Evolutionary conservation across 2,113 vertebrate species (phyloP).

Genomic region (Sphyrna mokarran): DNA sequence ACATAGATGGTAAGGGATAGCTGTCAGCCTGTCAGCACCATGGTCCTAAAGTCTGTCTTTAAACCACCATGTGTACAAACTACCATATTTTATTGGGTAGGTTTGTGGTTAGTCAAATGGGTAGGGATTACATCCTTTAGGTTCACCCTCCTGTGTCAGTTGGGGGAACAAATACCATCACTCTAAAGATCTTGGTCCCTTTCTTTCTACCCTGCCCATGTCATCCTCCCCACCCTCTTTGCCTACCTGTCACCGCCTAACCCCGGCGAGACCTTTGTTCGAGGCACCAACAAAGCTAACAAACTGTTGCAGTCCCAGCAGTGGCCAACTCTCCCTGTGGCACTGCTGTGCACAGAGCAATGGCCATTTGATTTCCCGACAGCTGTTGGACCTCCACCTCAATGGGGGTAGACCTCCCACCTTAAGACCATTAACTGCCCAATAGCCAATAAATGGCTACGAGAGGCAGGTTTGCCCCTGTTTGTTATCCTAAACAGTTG

Average conservation of each 20-base stretch:
- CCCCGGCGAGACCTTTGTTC: not conserved
- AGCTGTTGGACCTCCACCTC: not conserved
- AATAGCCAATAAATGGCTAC: not conserved
- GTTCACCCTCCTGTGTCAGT: no score
- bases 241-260: not conserved
- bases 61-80: no score
- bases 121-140: not conserved
- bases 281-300: not conserved
- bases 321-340: not conserved
- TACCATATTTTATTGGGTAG: no score
- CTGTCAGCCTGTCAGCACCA: no score
- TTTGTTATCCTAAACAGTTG: no score
- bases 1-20: no score
- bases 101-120: no score
- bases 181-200: not conserved
- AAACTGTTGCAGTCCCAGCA: not conserved
- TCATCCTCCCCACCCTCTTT: not conserved
- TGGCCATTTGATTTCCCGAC: not conserved
- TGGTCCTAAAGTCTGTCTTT: no score
- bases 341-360: not conserved
- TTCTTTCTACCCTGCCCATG: not conserved
- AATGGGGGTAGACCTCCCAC: not conserved
- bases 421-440: not conserved
- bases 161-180: not conserved
- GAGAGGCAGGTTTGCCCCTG: no score